Evolutionary conservation across 2,113 vertebrate species (phyloP).

Genomic region (Albula glossodonta): DNA sequence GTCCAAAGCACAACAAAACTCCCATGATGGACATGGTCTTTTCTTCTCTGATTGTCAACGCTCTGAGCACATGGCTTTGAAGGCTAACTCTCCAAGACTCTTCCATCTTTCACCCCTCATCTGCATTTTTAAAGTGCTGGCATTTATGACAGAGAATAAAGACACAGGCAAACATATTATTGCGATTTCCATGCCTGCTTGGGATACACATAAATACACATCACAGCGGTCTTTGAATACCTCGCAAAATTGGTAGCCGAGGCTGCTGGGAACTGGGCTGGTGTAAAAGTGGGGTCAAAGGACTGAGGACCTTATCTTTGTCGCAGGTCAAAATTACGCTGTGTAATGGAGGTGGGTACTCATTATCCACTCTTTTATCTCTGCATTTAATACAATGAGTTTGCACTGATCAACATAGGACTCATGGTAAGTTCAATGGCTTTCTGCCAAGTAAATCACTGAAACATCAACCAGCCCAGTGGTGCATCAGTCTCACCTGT

Average conservation of each 20-base stretch:
- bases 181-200: not conserved
- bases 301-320: not conserved
- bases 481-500: not conserved
- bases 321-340: not conserved
- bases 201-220: not conserved
- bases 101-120: conserved; percentile 31
- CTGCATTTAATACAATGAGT: not conserved
- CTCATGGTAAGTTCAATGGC: not conserved
- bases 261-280: not conserved
- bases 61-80: conserved; percentile 74
- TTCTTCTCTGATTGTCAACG: conserved; percentile 76
- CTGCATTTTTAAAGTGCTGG: conserved; percentile 52
- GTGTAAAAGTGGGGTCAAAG: not conserved
- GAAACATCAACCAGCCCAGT: not conserved
- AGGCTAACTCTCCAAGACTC: conserved; percentile 39
- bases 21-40: conserved; percentile 65
- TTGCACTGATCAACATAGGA: not conserved
- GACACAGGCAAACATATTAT: conserved; percentile 53
- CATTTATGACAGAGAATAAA: conserved; percentile 23
- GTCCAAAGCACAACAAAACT: conserved; percentile 49
- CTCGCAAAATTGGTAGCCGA: not conserved
- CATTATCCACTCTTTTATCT: not conserved
- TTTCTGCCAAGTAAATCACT: not conserved
- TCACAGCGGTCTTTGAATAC: conserved; percentile 41
- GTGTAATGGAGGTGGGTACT: not conserved